These are phyloP conservation scores for Cotesia typhae DNA, from an alignment of 1,140 invertebrate genomes.

Conservation along the genomic window DNA sequence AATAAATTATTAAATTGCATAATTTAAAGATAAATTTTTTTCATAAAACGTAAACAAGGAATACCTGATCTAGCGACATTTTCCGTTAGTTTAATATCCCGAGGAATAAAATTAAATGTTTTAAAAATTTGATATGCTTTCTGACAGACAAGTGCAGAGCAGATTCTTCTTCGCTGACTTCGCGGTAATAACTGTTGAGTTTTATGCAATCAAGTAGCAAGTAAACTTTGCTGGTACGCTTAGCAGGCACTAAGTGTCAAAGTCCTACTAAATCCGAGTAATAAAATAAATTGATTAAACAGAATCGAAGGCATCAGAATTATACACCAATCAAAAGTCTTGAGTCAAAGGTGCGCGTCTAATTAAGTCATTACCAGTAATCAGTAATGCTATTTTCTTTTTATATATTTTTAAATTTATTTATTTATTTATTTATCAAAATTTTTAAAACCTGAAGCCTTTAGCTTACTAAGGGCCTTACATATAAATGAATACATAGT, in stretches of 20 bases:
- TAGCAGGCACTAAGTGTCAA: background rate
- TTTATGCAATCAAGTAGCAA: background rate
- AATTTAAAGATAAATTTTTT: background rate
- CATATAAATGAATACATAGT: too few species aligned
- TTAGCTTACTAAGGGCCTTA: too few species aligned
- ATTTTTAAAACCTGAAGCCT: too few species aligned
- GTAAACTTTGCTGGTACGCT: background rate
- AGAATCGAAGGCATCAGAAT: background rate
- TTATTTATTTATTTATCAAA: too few species aligned
- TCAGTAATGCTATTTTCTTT: too few species aligned
- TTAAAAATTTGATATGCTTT: too few species aligned
- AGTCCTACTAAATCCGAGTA: slow-evolving; percentile 3
- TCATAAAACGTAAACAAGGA: background rate
- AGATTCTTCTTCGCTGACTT: slow-evolving; percentile 3
- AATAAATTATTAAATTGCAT: too few species aligned
- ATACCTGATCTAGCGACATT: slow-evolving; percentile 13
- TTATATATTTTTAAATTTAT: too few species aligned
- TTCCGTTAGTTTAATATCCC: background rate
- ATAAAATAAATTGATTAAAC: background rate
- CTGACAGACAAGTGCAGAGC: background rate
- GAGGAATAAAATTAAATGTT: background rate
- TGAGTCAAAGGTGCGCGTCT: too few species aligned
- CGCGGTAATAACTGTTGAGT: background rate
- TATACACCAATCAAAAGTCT: background rate
- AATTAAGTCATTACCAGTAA: too few species aligned